Evolutionary conservation across 2,113 vertebrate species (phyloP), one percentile per base, ranked within the genome.

Genomic region (Megaceryle maxima): DNA sequence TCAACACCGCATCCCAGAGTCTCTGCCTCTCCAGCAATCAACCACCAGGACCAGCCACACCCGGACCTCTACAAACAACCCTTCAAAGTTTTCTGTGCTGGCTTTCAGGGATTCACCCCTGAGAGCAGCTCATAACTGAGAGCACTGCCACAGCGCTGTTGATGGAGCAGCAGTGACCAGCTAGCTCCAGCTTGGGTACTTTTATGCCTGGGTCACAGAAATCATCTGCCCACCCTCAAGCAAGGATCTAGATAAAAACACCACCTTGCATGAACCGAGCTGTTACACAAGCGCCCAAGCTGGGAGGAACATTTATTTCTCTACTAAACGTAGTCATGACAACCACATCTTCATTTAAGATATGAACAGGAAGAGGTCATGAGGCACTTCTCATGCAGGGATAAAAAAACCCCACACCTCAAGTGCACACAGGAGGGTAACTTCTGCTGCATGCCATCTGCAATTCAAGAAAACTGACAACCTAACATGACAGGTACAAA

Each of bases 271-370:
- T 5, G 3, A 90, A 93, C 4, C 43, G 9, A 92, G 76, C 41
- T 29, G 2, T 67, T 76, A 56, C 63, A 53, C 90, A 92, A 89
- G 77, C 6, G 1, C 50, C 76, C 60, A 41, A 41, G 60, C 81
- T 44, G 82, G n/a, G 70, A 84, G 68, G 79, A 55, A 9, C 73
- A 55, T 70, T 77, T 89, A 60, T 83, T 50, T 72, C 53, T 79
- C 57, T 3, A 5, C 80, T 69, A 66, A 92, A 85, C 0, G 85
- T 96, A 96, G 83, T 28, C 92, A 94, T 88, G 91, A 90, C 96
- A 95, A 97, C 89, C 69, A 97, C 87, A 92, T 94, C 82, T 89
- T 90, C 90, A 75, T 84, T 82, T 48, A 48, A 90, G 74, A 90
- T 67, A 89, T 8, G 41, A 90, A 44, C 73, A 48, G 81, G 41